phyloP scores from a whole-genome alignment of 2,797 vertebrate genomes.

The Galaxias olidus region DNA sequence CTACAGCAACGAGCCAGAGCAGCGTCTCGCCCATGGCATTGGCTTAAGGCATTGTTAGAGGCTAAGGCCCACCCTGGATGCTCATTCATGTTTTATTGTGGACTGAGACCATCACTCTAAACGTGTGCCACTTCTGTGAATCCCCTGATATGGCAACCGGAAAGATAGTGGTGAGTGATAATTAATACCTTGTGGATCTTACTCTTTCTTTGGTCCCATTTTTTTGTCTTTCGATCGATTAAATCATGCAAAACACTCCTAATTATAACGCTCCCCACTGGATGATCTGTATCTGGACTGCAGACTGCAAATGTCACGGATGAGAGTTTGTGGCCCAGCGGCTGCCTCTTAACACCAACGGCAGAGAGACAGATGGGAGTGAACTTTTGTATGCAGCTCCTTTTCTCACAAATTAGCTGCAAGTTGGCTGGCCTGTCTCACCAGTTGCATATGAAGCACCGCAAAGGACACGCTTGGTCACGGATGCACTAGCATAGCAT shows the following conservation, averaged over 20 bases:
- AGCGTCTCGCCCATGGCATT: conserved; percentile 69
- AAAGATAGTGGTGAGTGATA: conserved; percentile 56
- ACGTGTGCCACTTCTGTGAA: conserved; percentile 62
- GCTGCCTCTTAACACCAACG: conserved; percentile 43
- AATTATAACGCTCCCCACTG: conserved; percentile 66
- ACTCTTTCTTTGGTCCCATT: conserved; percentile 32
- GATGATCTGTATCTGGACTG: conserved; percentile 53
- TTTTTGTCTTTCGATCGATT: conserved; percentile 60
- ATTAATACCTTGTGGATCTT: conserved; percentile 76
- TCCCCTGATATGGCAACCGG: conserved; percentile 42
- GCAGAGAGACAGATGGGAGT: conserved; percentile 47
- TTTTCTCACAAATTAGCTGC: conserved; percentile 15
- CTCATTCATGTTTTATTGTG: conserved; percentile 73
- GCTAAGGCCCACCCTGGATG: conserved; percentile 68
- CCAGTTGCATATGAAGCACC: neutral
- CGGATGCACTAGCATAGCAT: neutral
- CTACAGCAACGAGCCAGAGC: conserved; percentile 63
- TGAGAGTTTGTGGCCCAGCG: conserved; percentile 55
- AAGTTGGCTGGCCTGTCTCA: conserved; percentile 11
- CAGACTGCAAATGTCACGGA: conserved; percentile 66
- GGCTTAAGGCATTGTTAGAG: conserved; percentile 66
- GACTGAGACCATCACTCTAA: conserved; percentile 48
- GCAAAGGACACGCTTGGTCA: neutral
- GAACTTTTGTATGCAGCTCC: conserved; percentile 42
- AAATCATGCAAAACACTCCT: conserved; percentile 75